These are phyloP conservation scores for Arge pagana DNA, from an alignment of 2,888 invertebrate species.

Conservation along the genomic window DNA sequence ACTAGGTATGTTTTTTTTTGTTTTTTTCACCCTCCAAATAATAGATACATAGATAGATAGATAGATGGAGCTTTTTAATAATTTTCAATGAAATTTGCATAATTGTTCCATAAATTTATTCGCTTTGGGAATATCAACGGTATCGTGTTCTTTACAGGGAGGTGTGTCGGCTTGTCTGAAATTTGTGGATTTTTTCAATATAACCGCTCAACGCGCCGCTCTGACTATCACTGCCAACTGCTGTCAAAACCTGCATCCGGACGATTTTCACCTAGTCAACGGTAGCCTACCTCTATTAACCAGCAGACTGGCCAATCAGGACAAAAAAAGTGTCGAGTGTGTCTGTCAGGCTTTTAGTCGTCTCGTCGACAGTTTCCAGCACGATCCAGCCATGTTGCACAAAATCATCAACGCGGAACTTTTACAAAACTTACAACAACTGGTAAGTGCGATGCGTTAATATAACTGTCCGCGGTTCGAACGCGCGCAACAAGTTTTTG, in stretches of 20 bases:
- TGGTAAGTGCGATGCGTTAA: constrained; percentile 64
- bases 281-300: constrained; percentile 88
- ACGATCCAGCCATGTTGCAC: constrained; percentile 85
- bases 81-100: neutral
- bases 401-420: constrained; percentile 93
- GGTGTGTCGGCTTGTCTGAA: constrained; percentile 96
- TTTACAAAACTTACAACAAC: constrained; percentile 89
- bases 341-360: constrained; percentile 96
- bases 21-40: too few relatives aligned
- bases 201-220: constrained; percentile 95
- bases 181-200: constrained; percentile 98
- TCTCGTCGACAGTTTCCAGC: constrained; percentile 94
- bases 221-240: constrained; percentile 97
- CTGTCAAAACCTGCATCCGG: constrained; percentile 89
- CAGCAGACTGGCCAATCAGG: constrained; percentile 79
- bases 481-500: too few relatives aligned
- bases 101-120: constrained; percentile 3
- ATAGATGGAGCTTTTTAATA: neutral
- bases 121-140: too few relatives aligned
- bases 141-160: too few relatives aligned
- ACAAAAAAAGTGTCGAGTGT: constrained; percentile 97
- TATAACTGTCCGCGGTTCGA: neutral
- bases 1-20: too few relatives aligned
- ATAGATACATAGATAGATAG: too few relatives aligned
- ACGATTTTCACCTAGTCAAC: constrained; percentile 92